These are phyloP conservation scores for Eupsilia transversa DNA, from an alignment of 2,888 invertebrate genomes.

Conservation along the genomic window DNA sequence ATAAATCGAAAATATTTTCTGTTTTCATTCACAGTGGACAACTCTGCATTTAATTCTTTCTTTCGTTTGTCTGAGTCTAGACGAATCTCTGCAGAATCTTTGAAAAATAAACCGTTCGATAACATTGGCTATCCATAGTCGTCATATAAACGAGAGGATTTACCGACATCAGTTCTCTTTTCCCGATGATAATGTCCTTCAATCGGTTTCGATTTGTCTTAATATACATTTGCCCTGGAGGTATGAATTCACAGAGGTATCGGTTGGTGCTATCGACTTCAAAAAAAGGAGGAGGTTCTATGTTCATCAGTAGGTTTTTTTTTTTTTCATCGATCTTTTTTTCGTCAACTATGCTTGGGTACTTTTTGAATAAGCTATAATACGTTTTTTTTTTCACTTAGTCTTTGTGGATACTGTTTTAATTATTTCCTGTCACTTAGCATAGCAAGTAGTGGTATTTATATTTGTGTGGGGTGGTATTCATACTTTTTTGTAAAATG, in stretches of 20 bases:
- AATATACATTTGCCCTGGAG: slow-evolving; percentile 6
- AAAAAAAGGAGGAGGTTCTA: too few species aligned
- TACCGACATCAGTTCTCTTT: slow-evolving; percentile 28
- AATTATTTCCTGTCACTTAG: too few species aligned
- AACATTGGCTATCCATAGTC: slow-evolving; percentile 15
- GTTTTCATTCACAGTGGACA: background rate
- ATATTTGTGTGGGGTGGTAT: too few species aligned
- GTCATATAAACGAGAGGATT: slow-evolving; percentile 23
- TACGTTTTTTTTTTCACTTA: too few species aligned
- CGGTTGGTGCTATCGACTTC: too few species aligned
- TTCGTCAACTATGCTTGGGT: too few species aligned
- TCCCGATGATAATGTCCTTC: slow-evolving; percentile 21
- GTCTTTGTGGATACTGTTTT: too few species aligned
- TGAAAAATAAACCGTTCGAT: slow-evolving; percentile 40
- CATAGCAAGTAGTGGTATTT: too few species aligned
- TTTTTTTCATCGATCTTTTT: too few species aligned
- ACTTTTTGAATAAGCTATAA: too few species aligned
- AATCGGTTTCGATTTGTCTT: slow-evolving; percentile 44
- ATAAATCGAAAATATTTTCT: background rate
- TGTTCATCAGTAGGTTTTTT: too few species aligned
- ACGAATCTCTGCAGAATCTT: slow-evolving; percentile 23
- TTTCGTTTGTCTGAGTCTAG: slow-evolving; percentile 21
- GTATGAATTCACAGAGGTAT: background rate
- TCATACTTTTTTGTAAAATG: too few species aligned
- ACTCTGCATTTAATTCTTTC: background rate